phyloP scores from a whole-genome alignment of 2,888 invertebrate species.

The Nemapogon koenigi region DNA sequence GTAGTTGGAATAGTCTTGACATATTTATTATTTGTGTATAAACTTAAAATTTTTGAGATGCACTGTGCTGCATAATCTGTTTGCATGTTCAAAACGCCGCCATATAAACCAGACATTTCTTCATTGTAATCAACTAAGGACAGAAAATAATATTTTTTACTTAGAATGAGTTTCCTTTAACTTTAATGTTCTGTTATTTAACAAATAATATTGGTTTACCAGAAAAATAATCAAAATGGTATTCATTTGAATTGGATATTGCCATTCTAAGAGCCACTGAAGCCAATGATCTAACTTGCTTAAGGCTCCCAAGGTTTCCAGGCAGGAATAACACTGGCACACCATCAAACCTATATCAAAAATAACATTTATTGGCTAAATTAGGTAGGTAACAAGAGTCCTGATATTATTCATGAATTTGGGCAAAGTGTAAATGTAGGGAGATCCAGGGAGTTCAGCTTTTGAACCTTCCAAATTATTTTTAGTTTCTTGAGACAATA shows the following conservation, averaged over 20 bases:
- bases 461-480: too few species aligned
- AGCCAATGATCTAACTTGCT: slow-evolving; percentile 91
- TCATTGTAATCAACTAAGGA: slow-evolving; percentile 81
- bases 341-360: slow-evolving; percentile 75
- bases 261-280: slow-evolving; percentile 90
- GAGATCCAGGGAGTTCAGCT: too few species aligned
- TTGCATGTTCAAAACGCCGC: slow-evolving; percentile 81
- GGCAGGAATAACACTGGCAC: slow-evolving; percentile 95
- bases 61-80: slow-evolving; percentile 74
- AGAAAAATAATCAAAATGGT: slow-evolving; percentile 92
- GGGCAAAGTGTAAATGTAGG: too few species aligned
- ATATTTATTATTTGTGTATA: slow-evolving; percentile 69
- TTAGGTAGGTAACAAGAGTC: not conserved
- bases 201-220: slow-evolving; percentile 42
- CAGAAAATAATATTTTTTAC: not conserved
- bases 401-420: too few species aligned
- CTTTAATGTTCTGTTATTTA: not conserved
- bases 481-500: too few species aligned
- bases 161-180: not conserved
- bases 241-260: slow-evolving; percentile 68
- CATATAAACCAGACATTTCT: slow-evolving; percentile 87
- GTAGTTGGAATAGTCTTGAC: slow-evolving; percentile 48
- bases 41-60: slow-evolving; percentile 73
- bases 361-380: slow-evolving; percentile 2
- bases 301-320: slow-evolving; percentile 93